Percentiles rank a stretch among this genome's conserved stretches.
These are phyloP conservation scores for Tychaedon coryphoeus DNA, from an alignment of 2,113 vertebrate genomes.

Conservation along the genomic window DNA sequence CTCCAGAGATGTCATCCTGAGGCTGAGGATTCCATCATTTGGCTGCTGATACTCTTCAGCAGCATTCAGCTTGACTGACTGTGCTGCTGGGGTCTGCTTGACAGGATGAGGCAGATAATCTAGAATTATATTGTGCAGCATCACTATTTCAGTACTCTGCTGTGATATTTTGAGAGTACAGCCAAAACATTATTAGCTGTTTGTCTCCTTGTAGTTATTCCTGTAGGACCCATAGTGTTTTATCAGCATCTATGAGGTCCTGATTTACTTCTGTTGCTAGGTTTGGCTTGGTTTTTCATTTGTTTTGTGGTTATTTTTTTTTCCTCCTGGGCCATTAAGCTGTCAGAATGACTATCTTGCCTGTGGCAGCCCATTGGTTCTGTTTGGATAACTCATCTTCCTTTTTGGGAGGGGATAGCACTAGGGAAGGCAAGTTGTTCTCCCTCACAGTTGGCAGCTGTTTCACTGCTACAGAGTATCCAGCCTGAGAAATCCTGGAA, in stretches of 20 bases:
- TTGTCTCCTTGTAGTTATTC: background rate
- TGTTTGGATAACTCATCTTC: background rate
- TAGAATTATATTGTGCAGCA: background rate
- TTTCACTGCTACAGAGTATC: slow-evolving; percentile 22
- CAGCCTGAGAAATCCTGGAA: slow-evolving; percentile 11
- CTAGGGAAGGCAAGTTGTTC: background rate
- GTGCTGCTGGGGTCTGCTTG: background rate
- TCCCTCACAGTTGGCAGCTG: background rate
- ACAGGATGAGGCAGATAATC: background rate
- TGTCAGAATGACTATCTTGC: background rate
- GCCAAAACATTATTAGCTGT: background rate
- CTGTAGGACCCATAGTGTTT: background rate
- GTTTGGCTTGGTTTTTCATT: background rate
- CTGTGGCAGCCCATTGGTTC: background rate
- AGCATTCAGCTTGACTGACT: background rate
- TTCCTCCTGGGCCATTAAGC: background rate
- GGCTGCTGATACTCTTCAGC: background rate
- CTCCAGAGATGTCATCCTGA: background rate
- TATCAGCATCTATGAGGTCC: background rate
- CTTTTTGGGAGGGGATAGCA: background rate
- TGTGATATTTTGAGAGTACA: background rate
- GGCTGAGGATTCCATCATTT: background rate
- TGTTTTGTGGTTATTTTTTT: background rate
- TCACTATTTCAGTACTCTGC: background rate
- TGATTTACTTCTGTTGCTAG: background rate